Percentiles rank a stretch among this genome's conserved stretches.
phyloP scores from a whole-genome alignment of 2,888 invertebrate genomes.

The Chalcosyrphus nemorum region DNA sequence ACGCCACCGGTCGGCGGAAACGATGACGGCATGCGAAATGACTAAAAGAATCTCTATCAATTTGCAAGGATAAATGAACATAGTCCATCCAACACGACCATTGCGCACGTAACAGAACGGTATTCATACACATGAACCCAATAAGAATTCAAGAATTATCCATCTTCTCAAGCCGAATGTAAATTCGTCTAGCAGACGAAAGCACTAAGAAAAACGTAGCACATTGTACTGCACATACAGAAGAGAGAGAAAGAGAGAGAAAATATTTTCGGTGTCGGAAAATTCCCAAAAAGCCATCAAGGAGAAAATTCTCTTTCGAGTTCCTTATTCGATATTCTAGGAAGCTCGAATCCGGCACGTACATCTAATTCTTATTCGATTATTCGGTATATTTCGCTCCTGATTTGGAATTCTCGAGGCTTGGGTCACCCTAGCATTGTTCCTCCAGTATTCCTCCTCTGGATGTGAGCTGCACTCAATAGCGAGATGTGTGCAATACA shows the following conservation, averaged over 20 bases:
- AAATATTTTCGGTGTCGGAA: conserved; percentile 44
- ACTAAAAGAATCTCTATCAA: background rate
- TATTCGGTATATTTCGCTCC: conserved; percentile 61
- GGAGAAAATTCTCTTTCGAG: conserved; percentile 53
- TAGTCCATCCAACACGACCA: conserved; percentile 6
- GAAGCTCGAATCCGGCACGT: conserved; percentile 58
- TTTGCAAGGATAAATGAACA: background rate
- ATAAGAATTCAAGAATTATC: conserved; percentile 39
- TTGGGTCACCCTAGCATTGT: conserved; percentile 17
- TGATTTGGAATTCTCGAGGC: conserved; percentile 42
- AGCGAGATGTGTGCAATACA: conserved; percentile 37
- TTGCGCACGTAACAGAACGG: conserved; percentile 50
- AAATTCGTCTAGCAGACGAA: conserved; percentile 41
- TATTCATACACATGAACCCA: conserved; percentile 36
- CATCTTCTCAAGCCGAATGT: conserved; percentile 52
- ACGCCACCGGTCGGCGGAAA: conserved; percentile 8
- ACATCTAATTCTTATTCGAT: conserved; percentile 65
- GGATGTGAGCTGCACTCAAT: conserved; percentile 36
- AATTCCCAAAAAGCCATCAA: conserved; percentile 54
- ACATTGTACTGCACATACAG: conserved; percentile 17
- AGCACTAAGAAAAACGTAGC: conserved; percentile 7
- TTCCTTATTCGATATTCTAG: conserved; percentile 44
- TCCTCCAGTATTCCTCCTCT: conserved; percentile 1
- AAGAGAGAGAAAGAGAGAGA: conserved; percentile 14
- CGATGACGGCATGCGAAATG: conserved; percentile 42